These are phyloP conservation scores for Ectropis grisescens DNA, from an alignment of 1,140 invertebrate species.

Conservation along the genomic window DNA sequence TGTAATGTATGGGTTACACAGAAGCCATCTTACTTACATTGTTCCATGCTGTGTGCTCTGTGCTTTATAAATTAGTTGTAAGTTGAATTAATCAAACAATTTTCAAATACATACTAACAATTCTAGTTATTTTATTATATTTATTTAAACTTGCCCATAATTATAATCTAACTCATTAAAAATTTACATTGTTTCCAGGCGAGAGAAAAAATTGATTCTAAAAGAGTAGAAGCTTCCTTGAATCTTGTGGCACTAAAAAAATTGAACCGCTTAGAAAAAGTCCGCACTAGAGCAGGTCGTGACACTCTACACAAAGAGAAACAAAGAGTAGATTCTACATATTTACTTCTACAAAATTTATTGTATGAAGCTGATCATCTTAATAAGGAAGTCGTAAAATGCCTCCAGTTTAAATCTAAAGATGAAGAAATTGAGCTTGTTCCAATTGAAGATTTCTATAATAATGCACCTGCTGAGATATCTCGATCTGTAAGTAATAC, in stretches of 20 bases:
- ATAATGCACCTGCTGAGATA: slow-evolving; percentile 82
- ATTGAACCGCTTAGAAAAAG: slow-evolving; percentile 91
- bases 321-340: slow-evolving; percentile 88
- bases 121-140: slow-evolving; percentile 2
- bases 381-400: slow-evolving; percentile 94
- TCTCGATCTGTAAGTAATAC: slow-evolving; percentile 73
- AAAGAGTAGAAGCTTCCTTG: slow-evolving; percentile 79
- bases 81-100: too few relatives aligned
- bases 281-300: slow-evolving; percentile 83
- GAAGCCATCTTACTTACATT: too few relatives aligned
- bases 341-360: slow-evolving; percentile 94
- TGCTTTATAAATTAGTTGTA: too few relatives aligned
- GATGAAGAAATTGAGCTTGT: slow-evolving; percentile 95
- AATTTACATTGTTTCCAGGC: slow-evolving; percentile 49
- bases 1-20: too few relatives aligned
- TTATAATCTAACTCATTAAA: not conserved
- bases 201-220: slow-evolving; percentile 74
- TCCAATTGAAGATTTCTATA: slow-evolving; percentile 86
- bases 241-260: slow-evolving; percentile 88
- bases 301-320: slow-evolving; percentile 86
- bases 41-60: too few relatives aligned
- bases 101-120: too few relatives aligned
- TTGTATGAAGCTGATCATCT: slow-evolving; percentile 95
- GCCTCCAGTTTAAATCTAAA: slow-evolving; percentile 94
- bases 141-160: slow-evolving; percentile 1